Conservation (phyloP, 2,888 invertebrate species). For the Rhagonycha fulva region DNA sequence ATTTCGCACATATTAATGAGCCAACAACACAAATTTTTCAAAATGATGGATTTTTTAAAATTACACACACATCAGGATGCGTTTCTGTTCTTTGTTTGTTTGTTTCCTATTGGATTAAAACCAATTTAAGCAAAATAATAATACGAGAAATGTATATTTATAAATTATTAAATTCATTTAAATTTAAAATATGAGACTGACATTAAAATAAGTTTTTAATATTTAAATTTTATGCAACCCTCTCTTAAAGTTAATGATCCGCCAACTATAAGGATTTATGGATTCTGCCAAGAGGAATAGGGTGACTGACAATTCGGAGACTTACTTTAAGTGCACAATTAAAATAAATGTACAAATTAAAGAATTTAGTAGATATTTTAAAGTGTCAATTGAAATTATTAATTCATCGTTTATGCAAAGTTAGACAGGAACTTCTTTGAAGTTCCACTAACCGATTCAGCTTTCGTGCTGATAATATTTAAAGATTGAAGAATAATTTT, state of each 20-base stretch:
- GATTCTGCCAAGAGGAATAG: neutral
- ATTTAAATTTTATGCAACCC: slow-evolving; percentile 3
- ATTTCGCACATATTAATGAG: neutral
- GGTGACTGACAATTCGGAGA: neutral
- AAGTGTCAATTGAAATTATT: neutral
- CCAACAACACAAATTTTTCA: neutral
- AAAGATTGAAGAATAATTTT: neutral
- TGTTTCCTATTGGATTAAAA: neutral
- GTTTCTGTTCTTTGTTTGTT: neutral
- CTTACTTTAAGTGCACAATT: neutral
- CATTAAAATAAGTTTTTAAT: neutral
- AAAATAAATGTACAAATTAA: neutral
- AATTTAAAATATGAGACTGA: neutral
- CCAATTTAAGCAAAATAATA: neutral
- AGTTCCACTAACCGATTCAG: neutral
- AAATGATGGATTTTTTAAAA: neutral
- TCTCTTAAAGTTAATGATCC: slow-evolving; percentile 3
- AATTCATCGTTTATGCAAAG: neutral
- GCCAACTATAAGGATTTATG: slow-evolving; percentile 3
- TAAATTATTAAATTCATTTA: neutral
- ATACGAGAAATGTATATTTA: neutral
- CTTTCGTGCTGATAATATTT: neutral
- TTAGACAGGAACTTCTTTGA: neutral
- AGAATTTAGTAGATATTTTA: neutral
- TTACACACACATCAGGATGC: neutral